phyloP scores from a whole-genome alignment of 1,140 invertebrate genomes.

The Drosophila triauraria region DNA sequence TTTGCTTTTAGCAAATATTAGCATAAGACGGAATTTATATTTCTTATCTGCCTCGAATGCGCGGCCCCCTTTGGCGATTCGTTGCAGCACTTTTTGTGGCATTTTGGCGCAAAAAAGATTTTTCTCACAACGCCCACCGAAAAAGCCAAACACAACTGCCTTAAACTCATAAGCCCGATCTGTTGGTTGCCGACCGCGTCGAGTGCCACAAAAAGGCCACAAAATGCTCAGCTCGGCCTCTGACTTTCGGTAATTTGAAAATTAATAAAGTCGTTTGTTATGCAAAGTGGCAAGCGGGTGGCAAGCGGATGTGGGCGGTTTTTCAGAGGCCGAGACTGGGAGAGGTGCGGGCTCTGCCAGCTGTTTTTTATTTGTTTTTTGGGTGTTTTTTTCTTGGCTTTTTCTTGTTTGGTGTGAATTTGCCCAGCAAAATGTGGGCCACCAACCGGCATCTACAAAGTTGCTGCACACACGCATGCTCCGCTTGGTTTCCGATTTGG shows the following conservation, averaged over 20 bases:
- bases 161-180: constrained; percentile 36
- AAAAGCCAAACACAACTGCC: constrained; percentile 14
- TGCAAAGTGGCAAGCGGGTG: constrained; percentile 76
- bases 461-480: constrained; percentile 46
- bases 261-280: constrained; percentile 84
- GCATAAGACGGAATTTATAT: constrained; percentile 70
- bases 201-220: constrained; percentile 78
- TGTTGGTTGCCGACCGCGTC: constrained; percentile 34
- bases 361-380: constrained; percentile 49
- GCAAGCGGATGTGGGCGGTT: constrained; percentile 48
- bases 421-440: constrained; percentile 53
- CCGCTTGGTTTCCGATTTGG: constrained; percentile 44
- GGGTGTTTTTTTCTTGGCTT: background rate
- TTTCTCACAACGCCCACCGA: constrained; percentile 78
- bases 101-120: constrained; percentile 57
- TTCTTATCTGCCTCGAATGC: constrained; percentile 25
- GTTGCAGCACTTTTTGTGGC: constrained; percentile 58
- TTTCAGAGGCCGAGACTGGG: background rate
- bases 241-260: constrained; percentile 84
- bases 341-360: constrained; percentile 54
- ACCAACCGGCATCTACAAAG: constrained; percentile 45
- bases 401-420: constrained; percentile 44
- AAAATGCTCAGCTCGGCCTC: constrained; percentile 78
- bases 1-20: constrained; percentile 81
- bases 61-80: constrained; percentile 45